These are phyloP conservation scores for Calliopsis andreniformis DNA, from an alignment of 1,140 invertebrate genomes.

Conservation along the genomic window DNA sequence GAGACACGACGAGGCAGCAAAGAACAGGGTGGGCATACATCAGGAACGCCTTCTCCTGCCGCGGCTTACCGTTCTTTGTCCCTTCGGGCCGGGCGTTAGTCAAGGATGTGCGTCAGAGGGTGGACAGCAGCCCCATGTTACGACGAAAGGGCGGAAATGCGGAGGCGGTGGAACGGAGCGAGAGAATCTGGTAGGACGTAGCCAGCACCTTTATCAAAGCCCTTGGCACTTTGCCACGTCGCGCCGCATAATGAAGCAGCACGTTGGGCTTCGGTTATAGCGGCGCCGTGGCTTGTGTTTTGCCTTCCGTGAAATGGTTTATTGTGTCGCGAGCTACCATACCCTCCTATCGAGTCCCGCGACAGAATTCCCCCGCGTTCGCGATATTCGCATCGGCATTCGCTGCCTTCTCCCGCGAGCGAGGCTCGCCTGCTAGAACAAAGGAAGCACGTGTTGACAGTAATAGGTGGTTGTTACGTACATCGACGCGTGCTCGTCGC, in stretches of 20 bases:
- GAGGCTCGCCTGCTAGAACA: slow-evolving; percentile 7
- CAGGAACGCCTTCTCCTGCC: neutral
- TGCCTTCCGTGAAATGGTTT: slow-evolving; percentile 76
- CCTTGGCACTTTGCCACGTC: slow-evolving; percentile 79
- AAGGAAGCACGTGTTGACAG: slow-evolving; percentile 21
- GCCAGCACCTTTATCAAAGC: slow-evolving; percentile 77
- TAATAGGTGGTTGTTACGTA: slow-evolving; percentile 41
- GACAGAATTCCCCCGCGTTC: neutral
- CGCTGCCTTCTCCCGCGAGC: slow-evolving; percentile 7
- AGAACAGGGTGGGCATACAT: too few species aligned
- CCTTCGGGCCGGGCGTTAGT: neutral
- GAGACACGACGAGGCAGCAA: neutral
- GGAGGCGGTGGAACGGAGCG: slow-evolving; percentile 40
- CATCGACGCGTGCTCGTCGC: neutral
- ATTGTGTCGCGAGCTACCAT: slow-evolving; percentile 67
- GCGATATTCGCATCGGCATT: slow-evolving; percentile 56
- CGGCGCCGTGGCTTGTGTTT: slow-evolving; percentile 71
- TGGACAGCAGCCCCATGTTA: slow-evolving; percentile 55
- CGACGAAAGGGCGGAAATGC: slow-evolving; percentile 62
- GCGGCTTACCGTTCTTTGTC: slow-evolving; percentile 8
- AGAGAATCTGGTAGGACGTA: slow-evolving; percentile 58
- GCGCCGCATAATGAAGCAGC: slow-evolving; percentile 80
- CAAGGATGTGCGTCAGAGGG: slow-evolving; percentile 49
- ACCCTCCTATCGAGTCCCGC: slow-evolving; percentile 2
- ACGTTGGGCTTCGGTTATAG: slow-evolving; percentile 75